A percentile compares a stretch with the other conserved stretches of the same genome.
These are phyloP conservation scores for Muschampia plurimacula DNA, from an alignment of 2,888 invertebrate genomes.

Conservation along the genomic window DNA sequence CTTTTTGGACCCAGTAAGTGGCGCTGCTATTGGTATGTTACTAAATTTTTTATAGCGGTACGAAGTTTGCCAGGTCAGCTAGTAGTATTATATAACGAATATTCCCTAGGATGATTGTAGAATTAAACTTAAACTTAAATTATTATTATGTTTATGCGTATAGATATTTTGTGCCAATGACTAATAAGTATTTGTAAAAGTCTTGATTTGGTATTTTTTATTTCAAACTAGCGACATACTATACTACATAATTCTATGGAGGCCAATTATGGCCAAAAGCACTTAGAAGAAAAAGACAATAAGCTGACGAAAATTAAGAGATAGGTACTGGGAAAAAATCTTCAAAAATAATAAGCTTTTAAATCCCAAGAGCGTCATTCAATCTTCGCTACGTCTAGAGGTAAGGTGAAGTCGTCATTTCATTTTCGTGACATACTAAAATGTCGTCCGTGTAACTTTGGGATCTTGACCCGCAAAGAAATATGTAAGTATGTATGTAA, in stretches of 20 bases:
- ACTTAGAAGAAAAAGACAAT: not conserved
- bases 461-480: slow-evolving; percentile 19
- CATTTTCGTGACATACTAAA: slow-evolving; percentile 32
- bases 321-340: not conserved
- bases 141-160: too few relatives aligned
- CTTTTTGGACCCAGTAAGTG: too few relatives aligned
- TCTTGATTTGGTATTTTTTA: too few relatives aligned
- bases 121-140: too few relatives aligned
- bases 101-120: too few relatives aligned
- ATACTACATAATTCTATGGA: not conserved
- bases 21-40: too few relatives aligned
- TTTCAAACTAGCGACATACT: too few relatives aligned
- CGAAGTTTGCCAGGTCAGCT: too few relatives aligned
- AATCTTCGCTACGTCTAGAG: slow-evolving; percentile 24
- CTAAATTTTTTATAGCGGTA: too few relatives aligned
- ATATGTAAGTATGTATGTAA: slow-evolving; percentile 14
- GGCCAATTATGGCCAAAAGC: not conserved
- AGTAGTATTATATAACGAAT: too few relatives aligned
- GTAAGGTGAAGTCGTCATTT: slow-evolving; percentile 17
- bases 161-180: too few relatives aligned
- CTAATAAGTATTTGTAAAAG: too few relatives aligned
- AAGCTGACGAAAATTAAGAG: not conserved
- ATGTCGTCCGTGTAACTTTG: slow-evolving; percentile 14
- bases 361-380: slow-evolving; percentile 28
- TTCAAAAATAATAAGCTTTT: slow-evolving; percentile 27